Conservation (phyloP, 2,888 invertebrate genomes). For the Maniola hyperantus region DNA sequence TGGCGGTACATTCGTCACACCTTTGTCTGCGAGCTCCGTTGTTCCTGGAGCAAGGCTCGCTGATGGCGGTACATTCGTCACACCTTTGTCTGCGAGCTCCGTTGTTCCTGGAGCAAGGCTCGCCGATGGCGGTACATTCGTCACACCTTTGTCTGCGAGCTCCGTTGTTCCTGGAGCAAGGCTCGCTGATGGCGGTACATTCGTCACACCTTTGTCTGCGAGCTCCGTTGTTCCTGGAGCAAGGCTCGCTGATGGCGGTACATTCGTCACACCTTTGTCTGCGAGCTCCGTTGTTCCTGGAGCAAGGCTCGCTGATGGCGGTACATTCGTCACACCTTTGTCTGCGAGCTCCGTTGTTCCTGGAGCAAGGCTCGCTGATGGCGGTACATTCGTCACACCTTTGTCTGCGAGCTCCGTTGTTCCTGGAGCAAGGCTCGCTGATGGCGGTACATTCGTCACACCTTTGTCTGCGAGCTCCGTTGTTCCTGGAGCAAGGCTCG, state of each 20-base stretch:
- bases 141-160: constrained; percentile 6
- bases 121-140: neutral
- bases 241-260: neutral
- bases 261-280: constrained; percentile 12
- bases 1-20: neutral
- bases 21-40: constrained; percentile 1
- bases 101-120: neutral
- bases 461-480: neutral
- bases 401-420: constrained; percentile 1
- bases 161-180: neutral
- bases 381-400: constrained; percentile 2
- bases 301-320: neutral
- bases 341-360: neutral
- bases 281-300: neutral
- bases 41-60: neutral
- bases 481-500: neutral
- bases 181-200: neutral
- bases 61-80: constrained; percentile 6
- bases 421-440: neutral
- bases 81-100: neutral
- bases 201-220: constrained; percentile 7
- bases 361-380: neutral
- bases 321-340: constrained; percentile 8
- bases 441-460: constrained; percentile 2
- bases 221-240: neutral